Conservation (phyloP, 2,113 vertebrate genomes). For the Calyptomena viridis region DNA sequence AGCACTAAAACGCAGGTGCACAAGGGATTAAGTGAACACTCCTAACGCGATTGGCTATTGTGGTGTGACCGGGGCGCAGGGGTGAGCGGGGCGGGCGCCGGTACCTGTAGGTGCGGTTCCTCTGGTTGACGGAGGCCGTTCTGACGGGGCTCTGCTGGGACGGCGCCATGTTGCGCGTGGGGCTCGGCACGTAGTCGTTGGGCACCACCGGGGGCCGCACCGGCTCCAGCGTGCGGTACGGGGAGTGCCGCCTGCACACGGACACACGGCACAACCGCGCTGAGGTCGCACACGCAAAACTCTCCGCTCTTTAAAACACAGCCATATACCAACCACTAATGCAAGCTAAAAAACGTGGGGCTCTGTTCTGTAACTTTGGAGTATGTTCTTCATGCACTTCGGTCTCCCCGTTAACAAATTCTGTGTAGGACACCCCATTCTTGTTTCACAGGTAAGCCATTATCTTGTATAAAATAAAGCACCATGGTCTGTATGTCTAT, state of each 20-base stretch:
- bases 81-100: no score
- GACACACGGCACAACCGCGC: slow-evolving; percentile 16
- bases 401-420: neutral
- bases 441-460: neutral
- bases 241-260: slow-evolving; percentile 93
- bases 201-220: slow-evolving; percentile 98
- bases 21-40: neutral
- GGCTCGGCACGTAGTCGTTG: slow-evolving; percentile 98
- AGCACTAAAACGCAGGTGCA: neutral
- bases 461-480: neutral
- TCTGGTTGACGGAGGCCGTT: slow-evolving; percentile 97
- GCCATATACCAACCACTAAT: neutral
- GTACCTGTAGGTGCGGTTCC: slow-evolving; percentile 99
- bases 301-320: neutral
- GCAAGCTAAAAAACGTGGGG: neutral
- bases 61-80: no score
- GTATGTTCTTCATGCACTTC: neutral
- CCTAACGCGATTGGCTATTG: neutral
- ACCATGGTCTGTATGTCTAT: neutral
- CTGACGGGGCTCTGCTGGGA: slow-evolving; percentile 95
- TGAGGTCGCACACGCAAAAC: neutral
- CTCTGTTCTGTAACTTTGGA: accelerated
- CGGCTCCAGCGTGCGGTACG: slow-evolving; percentile 97
- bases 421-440: neutral
- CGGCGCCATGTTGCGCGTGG: slow-evolving; percentile 92